Conservation (phyloP, 2,797 vertebrate genomes). For the Catharus ustulatus region DNA sequence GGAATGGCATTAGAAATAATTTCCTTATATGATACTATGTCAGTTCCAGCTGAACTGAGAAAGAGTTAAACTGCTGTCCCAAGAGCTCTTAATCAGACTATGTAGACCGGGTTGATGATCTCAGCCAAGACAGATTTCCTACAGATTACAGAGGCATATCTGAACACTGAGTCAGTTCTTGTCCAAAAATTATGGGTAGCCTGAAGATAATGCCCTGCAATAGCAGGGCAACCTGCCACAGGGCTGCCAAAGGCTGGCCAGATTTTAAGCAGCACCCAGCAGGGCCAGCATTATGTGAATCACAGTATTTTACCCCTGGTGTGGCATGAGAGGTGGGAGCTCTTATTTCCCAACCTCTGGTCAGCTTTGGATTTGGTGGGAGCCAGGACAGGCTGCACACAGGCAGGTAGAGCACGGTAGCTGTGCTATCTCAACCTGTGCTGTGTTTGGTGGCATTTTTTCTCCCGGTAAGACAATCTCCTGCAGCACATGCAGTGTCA, state of each 20-base stretch:
- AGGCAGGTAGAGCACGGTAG: not conserved
- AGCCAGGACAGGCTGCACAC: not conserved
- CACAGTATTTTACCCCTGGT: not conserved
- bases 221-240: not conserved
- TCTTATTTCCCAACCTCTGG: not conserved
- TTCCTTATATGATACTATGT: not conserved
- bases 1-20: not conserved
- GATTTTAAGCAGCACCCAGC: not conserved
- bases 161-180: not conserved
- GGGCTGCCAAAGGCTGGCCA: not conserved
- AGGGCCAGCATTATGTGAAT: not conserved
- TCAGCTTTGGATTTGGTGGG: not conserved
- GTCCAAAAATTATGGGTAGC: not conserved
- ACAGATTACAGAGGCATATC: not conserved
- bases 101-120: not conserved
- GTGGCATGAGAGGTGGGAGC: not conserved
- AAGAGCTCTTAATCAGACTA: not conserved
- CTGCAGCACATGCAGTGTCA: not conserved
- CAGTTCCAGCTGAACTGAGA: not conserved
- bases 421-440: accelerated
- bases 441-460: not conserved
- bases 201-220: not conserved
- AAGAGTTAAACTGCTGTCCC: not conserved
- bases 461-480: not conserved
- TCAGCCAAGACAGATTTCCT: not conserved